phyloP scores from a whole-genome alignment of 1,140 invertebrate genomes.

The Trichonephila clavipes region DNA sequence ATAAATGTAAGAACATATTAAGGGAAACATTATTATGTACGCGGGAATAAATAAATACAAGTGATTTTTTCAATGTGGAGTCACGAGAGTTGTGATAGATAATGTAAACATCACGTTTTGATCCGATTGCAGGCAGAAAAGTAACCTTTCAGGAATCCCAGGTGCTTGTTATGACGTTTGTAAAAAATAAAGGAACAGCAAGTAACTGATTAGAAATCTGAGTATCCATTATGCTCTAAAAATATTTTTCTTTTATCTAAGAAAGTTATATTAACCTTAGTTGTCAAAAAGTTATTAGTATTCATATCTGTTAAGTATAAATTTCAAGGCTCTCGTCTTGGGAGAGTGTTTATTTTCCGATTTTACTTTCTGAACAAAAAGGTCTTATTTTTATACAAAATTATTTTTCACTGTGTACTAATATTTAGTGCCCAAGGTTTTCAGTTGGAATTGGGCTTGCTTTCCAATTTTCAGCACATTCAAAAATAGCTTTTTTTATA shows the following conservation, averaged over 20 bases:
- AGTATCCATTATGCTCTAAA: background rate
- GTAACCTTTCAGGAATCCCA: background rate
- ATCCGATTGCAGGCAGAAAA: background rate
- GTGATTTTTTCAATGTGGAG: background rate
- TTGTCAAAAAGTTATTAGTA: background rate
- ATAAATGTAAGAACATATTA: too few species aligned
- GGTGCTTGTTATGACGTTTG: background rate
- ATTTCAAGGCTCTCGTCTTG: too few species aligned
- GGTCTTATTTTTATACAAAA: too few species aligned
- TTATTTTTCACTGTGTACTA: too few species aligned
- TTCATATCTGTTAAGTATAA: too few species aligned
- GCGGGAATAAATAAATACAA: background rate
- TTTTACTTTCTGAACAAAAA: too few species aligned
- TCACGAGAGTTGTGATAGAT: background rate
- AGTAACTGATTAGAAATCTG: background rate
- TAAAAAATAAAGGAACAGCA: background rate
- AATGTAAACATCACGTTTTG: slow-evolving; percentile 2
- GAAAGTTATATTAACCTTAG: background rate
- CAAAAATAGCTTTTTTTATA: too few species aligned
- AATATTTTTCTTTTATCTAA: background rate
- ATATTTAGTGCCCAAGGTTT: too few species aligned
- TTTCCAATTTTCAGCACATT: too few species aligned
- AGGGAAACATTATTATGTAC: background rate
- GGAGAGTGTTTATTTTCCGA: too few species aligned
- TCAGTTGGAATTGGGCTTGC: too few species aligned